These are phyloP conservation scores for Chinchilla lanigera DNA, from an alignment of 2,113 vertebrate species.

Conservation along the genomic window DNA sequence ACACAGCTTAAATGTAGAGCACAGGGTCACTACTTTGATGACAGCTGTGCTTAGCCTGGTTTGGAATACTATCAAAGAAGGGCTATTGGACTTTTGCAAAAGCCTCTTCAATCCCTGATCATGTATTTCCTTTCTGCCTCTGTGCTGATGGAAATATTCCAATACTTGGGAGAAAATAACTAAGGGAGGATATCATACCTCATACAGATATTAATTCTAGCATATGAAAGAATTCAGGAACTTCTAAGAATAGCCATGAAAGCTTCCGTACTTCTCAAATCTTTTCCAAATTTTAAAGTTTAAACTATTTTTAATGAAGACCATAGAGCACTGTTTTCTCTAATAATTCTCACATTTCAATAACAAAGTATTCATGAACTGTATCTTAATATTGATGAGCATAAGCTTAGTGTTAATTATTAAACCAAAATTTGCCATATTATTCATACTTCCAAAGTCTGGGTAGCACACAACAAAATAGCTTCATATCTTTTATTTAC, in stretches of 20 bases:
- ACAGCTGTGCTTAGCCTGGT: constrained; percentile 40
- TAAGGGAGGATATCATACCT: not conserved
- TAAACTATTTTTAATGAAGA: not conserved
- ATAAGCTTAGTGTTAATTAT: not conserved
- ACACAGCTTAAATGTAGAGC: not conserved
- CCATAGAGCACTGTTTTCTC: not conserved
- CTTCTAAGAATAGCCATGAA: constrained; percentile 56
- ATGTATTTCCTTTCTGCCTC: constrained; percentile 75
- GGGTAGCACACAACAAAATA: not conserved
- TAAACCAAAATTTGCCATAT: not conserved
- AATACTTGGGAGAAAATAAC: constrained; percentile 35
- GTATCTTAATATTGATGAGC: not conserved
- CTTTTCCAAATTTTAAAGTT: not conserved
- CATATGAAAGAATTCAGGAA: constrained; percentile 44
- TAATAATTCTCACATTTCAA: not conserved
- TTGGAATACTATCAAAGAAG: constrained; percentile 69
- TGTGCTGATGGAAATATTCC: constrained; percentile 44
- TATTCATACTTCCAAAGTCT: not conserved
- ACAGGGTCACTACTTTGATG: not conserved
- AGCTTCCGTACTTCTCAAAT: not conserved
- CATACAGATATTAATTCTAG: constrained; percentile 35
- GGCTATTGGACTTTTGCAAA: constrained; percentile 2
- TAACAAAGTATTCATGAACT: not conserved
- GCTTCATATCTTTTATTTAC: not conserved
- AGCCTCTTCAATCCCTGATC: constrained; percentile 50